Percentiles rank a stretch among this genome's conserved stretches.
Evolutionary conservation across 2,888 invertebrate species (phyloP).

Genomic region (Meiosimyza platycephala): DNA sequence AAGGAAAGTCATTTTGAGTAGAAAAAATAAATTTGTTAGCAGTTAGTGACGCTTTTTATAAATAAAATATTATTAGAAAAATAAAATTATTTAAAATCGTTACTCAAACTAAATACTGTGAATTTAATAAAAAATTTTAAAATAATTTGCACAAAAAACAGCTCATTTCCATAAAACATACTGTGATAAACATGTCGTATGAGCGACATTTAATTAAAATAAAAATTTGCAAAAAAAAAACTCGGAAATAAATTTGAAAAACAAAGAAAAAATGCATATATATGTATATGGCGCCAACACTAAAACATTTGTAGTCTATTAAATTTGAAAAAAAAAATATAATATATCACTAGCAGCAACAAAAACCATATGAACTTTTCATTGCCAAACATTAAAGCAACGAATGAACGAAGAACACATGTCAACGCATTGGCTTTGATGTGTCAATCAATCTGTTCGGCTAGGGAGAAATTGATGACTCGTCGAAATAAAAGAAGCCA

Average conservation of each 20-base stretch:
- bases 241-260: background rate
- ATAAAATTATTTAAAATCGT: too few relatives aligned
- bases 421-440: slow-evolving; percentile 4
- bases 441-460: slow-evolving; percentile 19
- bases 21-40: too few relatives aligned
- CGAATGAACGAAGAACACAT: background rate
- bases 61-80: too few relatives aligned
- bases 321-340: background rate
- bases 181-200: slow-evolving; percentile 1
- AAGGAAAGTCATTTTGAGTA: background rate
- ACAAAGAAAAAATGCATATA: background rate
- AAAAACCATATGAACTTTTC: background rate
- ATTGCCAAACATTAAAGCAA: background rate
- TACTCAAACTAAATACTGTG: too few relatives aligned
- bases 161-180: background rate
- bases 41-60: too few relatives aligned
- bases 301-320: background rate
- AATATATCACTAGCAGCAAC: too few relatives aligned
- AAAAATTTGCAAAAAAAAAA: background rate
- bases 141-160: background rate
- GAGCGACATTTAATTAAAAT: background rate
- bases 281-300: background rate
- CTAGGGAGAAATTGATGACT: background rate
- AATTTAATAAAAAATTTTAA: background rate
- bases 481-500: background rate